Conservation (phyloP, 2,113 vertebrate genomes). For the Ptyas mucosa region DNA sequence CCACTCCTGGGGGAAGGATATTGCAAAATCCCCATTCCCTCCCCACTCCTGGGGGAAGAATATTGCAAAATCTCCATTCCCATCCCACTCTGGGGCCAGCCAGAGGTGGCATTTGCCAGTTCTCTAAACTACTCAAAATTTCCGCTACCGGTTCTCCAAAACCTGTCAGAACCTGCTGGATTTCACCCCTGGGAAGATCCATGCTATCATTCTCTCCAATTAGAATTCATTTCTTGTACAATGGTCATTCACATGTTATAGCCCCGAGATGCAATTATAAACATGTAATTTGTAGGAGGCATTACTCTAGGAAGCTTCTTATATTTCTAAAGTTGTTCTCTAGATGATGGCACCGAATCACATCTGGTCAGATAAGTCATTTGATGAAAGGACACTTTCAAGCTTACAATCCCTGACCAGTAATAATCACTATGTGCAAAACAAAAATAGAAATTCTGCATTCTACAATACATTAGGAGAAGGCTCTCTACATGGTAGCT, state of each 20-base stretch:
- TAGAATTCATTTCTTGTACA: no score
- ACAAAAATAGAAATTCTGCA: not conserved
- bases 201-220: not conserved
- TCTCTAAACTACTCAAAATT: no score
- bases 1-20: no score
- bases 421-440: not conserved
- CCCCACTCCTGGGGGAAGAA: no score
- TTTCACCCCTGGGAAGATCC: not conserved
- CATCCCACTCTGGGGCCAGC: no score
- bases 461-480: not conserved
- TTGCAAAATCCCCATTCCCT: no score
- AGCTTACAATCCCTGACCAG: not conserved
- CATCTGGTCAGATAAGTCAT: not conserved
- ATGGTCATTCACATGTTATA: not conserved
- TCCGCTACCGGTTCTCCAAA: no score
- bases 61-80: no score
- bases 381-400: not conserved
- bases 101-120: no score
- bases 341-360: not conserved
- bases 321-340: not conserved
- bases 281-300: not conserved
- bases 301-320: not conserved
- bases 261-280: not conserved
- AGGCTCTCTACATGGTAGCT: not conserved
- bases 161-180: no score